Evolutionary conservation across 1,140 invertebrate species (phyloP).

Genomic region (Aphelinus atriplicis): DNA sequence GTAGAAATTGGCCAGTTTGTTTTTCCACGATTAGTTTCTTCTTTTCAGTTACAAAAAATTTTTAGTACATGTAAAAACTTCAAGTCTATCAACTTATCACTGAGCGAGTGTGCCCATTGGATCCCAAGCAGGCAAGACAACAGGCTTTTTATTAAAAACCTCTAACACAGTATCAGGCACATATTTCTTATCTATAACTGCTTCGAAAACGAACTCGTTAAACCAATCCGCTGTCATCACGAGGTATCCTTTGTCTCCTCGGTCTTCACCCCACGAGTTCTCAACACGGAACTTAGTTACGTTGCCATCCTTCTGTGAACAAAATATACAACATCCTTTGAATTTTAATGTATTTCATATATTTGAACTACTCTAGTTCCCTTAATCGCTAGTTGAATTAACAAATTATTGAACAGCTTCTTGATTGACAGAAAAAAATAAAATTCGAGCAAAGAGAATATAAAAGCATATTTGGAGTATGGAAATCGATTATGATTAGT

Average conservation of each 20-base stretch:
- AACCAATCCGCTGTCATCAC: slow-evolving; percentile 88
- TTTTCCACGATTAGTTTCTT: slow-evolving; percentile 22
- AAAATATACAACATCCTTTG: slow-evolving; percentile 12
- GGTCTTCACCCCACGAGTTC: slow-evolving; percentile 92
- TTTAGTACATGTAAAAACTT: slow-evolving; percentile 30
- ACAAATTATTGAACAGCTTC: too few relatives aligned
- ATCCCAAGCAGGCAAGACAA: slow-evolving; percentile 89
- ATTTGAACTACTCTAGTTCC: too few relatives aligned
- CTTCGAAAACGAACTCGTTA: slow-evolving; percentile 89
- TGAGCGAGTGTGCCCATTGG: slow-evolving; percentile 88
- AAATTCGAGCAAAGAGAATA: too few relatives aligned
- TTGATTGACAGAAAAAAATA: too few relatives aligned
- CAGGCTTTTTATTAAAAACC: slow-evolving; percentile 79
- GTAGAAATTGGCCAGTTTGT: neutral
- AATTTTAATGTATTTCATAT: neutral
- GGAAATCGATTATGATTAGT: too few relatives aligned
- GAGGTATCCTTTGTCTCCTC: slow-evolving; percentile 88
- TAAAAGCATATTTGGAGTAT: too few relatives aligned
- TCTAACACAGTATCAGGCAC: slow-evolving; percentile 79
- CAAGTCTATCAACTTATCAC: slow-evolving; percentile 47
- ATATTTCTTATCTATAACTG: slow-evolving; percentile 87
- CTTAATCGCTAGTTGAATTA: too few relatives aligned
- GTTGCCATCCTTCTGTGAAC: slow-evolving; percentile 71
- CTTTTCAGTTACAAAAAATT: slow-evolving; percentile 29
- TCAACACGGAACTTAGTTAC: slow-evolving; percentile 84